Evolutionary conservation across 2,113 vertebrate genomes (phyloP).

Genomic region (Phrynosoma platyrhinos): DNA sequence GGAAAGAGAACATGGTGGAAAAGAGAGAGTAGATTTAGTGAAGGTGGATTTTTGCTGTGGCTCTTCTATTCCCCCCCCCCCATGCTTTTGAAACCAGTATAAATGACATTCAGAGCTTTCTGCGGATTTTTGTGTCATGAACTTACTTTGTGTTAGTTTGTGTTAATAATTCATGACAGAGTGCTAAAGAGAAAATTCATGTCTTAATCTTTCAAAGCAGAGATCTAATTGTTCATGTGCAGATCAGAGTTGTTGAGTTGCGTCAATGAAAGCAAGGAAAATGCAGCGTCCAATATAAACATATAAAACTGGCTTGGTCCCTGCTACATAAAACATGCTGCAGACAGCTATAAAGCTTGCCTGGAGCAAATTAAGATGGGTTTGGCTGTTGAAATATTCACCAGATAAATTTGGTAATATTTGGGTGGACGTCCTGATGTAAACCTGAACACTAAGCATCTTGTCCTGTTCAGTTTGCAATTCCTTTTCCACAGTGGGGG

Average conservation of each 20-base stretch:
- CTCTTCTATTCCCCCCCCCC: background rate
- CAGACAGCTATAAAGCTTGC: background rate
- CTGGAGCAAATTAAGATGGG: background rate
- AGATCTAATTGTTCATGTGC: background rate
- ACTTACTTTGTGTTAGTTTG: background rate
- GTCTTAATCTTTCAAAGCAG: conserved; percentile 8
- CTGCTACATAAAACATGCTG: background rate
- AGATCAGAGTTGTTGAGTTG: background rate
- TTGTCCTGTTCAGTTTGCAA: background rate
- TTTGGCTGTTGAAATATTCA: background rate
- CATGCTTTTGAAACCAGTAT: background rate
- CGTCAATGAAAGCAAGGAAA: background rate
- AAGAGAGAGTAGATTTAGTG: background rate
- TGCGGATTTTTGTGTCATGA: background rate
- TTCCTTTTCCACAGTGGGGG: background rate
- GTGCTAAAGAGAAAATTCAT: background rate
- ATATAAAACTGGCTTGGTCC: background rate
- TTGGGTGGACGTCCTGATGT: background rate
- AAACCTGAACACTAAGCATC: background rate
- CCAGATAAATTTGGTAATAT: background rate
- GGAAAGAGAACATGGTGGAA: background rate
- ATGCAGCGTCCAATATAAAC: background rate
- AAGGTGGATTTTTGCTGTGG: background rate
- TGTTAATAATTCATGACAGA: conserved; percentile 3
- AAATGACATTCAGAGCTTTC: background rate